Percentiles rank a stretch among this genome's conserved stretches.
Conservation (phyloP, 2,888 invertebrate species). For the Scaptomyza parva region DNA sequence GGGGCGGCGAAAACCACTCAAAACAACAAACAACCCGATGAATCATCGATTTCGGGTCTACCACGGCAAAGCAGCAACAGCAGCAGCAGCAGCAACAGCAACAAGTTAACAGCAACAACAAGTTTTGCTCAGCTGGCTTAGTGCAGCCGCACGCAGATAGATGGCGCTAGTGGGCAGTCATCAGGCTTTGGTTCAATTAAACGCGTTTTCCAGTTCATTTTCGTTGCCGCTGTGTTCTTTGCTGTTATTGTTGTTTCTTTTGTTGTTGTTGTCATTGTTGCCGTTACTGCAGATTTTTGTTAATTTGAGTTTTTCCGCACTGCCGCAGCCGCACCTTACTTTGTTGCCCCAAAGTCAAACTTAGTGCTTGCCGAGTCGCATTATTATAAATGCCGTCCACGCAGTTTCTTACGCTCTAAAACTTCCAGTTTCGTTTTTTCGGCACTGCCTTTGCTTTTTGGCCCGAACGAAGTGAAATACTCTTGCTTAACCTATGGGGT, state of each 20-base stretch:
- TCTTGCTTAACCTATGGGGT: neutral
- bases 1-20: conserved; percentile 61
- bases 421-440: conserved; percentile 64
- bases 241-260: conserved; percentile 4
- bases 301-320: conserved; percentile 67
- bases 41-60: conserved; percentile 75
- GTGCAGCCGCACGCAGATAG: conserved; percentile 72
- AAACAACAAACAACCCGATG: conserved; percentile 76
- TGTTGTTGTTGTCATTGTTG: conserved; percentile 18
- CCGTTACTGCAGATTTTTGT: conserved; percentile 48
- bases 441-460: conserved; percentile 42
- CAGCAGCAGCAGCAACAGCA: conserved; percentile 22
- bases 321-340: conserved; percentile 77
- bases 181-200: conserved; percentile 71
- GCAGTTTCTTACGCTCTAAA: conserved; percentile 79
- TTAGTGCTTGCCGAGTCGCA: conserved; percentile 43
- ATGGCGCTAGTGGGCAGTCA: conserved; percentile 76
- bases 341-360: conserved; percentile 58
- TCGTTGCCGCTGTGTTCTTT: conserved; percentile 32
- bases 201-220: conserved; percentile 71
- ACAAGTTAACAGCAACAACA: conserved; percentile 46
- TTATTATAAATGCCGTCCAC: conserved; percentile 84
- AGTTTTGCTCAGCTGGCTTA: conserved; percentile 57
- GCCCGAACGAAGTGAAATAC: conserved; percentile 29
- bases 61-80: conserved; percentile 39